These are phyloP conservation scores for Cardiocondyla obscurior DNA, from an alignment of 1,140 invertebrate species.

Conservation along the genomic window DNA sequence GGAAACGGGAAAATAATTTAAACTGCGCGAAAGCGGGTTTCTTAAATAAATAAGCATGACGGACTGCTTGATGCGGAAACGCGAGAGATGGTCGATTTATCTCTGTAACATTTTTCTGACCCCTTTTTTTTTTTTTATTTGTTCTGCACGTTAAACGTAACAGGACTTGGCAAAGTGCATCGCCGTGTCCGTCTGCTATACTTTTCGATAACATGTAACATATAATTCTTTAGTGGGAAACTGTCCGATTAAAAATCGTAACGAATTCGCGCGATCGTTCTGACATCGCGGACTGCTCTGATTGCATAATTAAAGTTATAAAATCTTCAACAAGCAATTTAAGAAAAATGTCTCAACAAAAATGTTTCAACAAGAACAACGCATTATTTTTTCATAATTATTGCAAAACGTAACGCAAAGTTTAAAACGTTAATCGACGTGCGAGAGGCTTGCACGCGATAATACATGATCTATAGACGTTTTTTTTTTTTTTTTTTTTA, in stretches of 20 bases:
- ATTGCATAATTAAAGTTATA: background rate
- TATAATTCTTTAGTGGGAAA: background rate
- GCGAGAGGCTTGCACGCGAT: conserved; percentile 2
- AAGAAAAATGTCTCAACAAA: background rate
- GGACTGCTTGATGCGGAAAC: background rate
- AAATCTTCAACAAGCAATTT: background rate
- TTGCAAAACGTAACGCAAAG: background rate
- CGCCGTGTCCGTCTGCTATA: background rate
- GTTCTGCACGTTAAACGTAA: conserved; percentile 23
- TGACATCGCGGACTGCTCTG: background rate
- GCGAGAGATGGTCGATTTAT: background rate
- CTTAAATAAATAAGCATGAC: conserved; percentile 19
- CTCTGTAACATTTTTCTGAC: no score
- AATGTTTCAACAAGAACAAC: background rate
- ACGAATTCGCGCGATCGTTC: background rate
- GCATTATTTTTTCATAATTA: background rate
- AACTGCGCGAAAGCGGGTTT: background rate
- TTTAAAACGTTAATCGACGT: background rate
- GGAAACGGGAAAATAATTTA: background rate
- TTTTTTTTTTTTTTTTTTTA: background rate
- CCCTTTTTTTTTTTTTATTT: no score
- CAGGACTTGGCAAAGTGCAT: background rate
- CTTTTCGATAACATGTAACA: background rate
- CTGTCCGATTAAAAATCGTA: background rate
- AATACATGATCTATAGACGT: background rate